These are phyloP conservation scores for Biston stratarius DNA, from an alignment of 2,888 invertebrate species.

Conservation along the genomic window DNA sequence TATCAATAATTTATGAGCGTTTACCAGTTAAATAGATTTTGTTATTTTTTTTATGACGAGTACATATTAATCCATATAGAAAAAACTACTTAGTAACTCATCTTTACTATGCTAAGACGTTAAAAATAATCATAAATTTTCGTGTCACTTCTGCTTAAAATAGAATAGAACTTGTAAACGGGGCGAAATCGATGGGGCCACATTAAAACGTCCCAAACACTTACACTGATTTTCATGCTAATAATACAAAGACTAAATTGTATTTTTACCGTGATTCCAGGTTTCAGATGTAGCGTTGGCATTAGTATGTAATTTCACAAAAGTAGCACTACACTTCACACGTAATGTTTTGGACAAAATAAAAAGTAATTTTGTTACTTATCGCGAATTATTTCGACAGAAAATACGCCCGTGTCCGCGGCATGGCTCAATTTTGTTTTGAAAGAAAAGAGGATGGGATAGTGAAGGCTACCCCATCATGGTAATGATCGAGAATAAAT, in stretches of 20 bases:
- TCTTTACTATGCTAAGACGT: background rate
- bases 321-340: conserved; percentile 70
- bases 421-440: conserved; percentile 80
- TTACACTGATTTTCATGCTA: conserved; percentile 22
- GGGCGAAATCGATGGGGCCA: conserved; percentile 29
- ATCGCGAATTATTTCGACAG: conserved; percentile 69
- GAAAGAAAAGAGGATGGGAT: conserved; percentile 50
- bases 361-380: conserved; percentile 31
- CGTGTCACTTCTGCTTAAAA: conserved; percentile 7
- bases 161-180: conserved; percentile 3
- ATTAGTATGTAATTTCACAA: conserved; percentile 62
- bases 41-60: background rate
- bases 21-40: no score
- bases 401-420: conserved; percentile 69
- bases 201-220: conserved; percentile 20
- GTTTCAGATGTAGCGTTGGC: conserved; percentile 83
- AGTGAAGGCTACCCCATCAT: conserved; percentile 38
- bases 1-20: no score
- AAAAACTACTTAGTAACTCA: no score
- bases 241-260: conserved; percentile 41
- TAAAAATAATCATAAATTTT: conserved; percentile 3
- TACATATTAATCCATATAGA: background rate
- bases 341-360: conserved; percentile 49
- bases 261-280: conserved; percentile 79
- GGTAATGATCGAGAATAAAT: conserved; percentile 68